A percentile compares a stretch with the other conserved stretches of the same genome.
phyloP scores from a whole-genome alignment of 1,140 invertebrate species.

The Theocolax elegans region DNA sequence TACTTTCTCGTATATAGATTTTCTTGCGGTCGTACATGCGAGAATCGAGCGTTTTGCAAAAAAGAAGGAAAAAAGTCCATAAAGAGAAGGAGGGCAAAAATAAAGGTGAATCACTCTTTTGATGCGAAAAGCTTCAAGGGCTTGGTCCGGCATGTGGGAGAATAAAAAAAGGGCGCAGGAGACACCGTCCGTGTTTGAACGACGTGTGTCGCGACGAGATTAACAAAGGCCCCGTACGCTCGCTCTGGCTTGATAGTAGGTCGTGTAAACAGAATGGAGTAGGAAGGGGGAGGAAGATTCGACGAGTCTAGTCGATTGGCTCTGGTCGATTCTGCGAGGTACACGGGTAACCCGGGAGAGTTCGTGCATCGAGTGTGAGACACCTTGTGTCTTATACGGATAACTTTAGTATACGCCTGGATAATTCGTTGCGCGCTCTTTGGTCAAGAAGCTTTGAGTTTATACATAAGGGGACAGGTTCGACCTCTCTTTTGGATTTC shows the following conservation, averaged over 20 bases:
- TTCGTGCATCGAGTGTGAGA: no score
- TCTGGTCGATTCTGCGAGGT: background rate
- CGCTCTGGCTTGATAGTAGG: background rate
- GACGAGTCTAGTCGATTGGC: background rate
- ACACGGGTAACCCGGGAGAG: no score
- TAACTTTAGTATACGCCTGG: no score
- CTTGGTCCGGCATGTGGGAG: background rate
- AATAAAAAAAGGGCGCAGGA: background rate
- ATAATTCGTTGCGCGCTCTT: no score
- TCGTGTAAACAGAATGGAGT: background rate
- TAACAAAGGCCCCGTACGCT: background rate
- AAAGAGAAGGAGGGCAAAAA: background rate
- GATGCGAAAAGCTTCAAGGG: background rate
- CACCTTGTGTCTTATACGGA: no score
- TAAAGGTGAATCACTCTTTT: background rate
- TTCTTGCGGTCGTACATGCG: no score
- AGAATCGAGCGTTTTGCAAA: no score
- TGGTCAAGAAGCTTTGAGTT: no score
- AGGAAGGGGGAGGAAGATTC: background rate
- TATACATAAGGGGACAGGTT: no score
- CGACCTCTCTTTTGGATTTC: no score
- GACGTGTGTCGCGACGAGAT: background rate
- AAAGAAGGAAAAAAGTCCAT: no score
- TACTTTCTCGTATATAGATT: no score
- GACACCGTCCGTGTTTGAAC: background rate